These are phyloP conservation scores for Thaumatotibia leucotreta DNA, from an alignment of 1,140 invertebrate species.

Conservation along the genomic window DNA sequence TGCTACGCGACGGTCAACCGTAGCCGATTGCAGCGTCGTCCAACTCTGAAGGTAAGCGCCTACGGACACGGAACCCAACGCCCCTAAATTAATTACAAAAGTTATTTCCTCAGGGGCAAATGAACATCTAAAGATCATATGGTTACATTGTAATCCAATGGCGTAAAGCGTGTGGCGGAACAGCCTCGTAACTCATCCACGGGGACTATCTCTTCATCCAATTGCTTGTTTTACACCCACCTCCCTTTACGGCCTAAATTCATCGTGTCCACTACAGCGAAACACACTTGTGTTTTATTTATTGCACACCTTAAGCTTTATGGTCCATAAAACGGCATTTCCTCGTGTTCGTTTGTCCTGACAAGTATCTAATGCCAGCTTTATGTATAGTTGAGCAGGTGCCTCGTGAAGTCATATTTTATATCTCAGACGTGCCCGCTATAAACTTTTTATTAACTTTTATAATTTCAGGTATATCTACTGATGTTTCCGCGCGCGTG, in stretches of 20 bases:
- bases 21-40: too few relatives aligned
- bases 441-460: slow-evolving; percentile 9
- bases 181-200: slow-evolving; percentile 4
- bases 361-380: slow-evolving; percentile 7
- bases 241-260: slow-evolving; percentile 2
- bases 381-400: slow-evolving; percentile 13
- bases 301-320: slow-evolving; percentile 11
- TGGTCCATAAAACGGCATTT: slow-evolving; percentile 7
- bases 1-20: too few relatives aligned
- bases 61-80: not conserved
- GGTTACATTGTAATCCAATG: not conserved
- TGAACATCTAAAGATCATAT: not conserved
- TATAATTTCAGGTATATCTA: not conserved
- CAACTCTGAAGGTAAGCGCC: too few relatives aligned
- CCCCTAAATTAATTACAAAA: not conserved
- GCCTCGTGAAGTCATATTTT: slow-evolving; percentile 9
- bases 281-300: slow-evolving; percentile 12
- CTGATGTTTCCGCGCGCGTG: not conserved
- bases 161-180: not conserved
- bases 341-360: slow-evolving; percentile 2
- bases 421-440: not conserved
- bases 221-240: slow-evolving; percentile 11
- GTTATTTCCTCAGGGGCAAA: not conserved
- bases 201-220: not conserved
- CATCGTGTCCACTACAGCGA: slow-evolving; percentile 8